Evolutionary conservation across 2,888 invertebrate species (phyloP), one percentile per base, ranked within the genome.

Genomic region (Caenorhabditis parvicauda): DNA sequence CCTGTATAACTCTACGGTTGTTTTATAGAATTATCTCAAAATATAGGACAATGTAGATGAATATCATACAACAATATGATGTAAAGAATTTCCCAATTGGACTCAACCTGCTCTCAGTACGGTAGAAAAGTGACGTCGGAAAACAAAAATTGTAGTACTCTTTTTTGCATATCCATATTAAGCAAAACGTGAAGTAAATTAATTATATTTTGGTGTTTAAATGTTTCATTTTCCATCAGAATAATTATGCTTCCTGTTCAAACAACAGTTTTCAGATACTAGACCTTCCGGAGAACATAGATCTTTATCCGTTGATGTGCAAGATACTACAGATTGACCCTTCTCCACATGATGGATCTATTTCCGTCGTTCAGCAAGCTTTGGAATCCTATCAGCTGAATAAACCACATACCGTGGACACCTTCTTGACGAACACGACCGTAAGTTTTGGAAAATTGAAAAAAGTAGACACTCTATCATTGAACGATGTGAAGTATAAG

Each of bases 261-360:
- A n/a, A n/a, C n/a, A n/a, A n/a, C n/a, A 45, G 17, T 17, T 65
- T 72, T 39, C 59, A 53, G 41, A 71, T 79, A 9, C 64, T 75
- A 14, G 67, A 84, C 3, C 86, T 87, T 0, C 87, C 89, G 64
- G 82, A 86, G 52, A 87, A 85, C 45, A 85, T 89, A 17, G 88
- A 89, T 82, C 81, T 89, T 42, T 88, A 86, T 76, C 86, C 86
- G 29, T 81, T 89, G 21, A 86, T 88, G 73, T 86, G 87, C 72
- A 82, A 86, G 63, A 83, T 88, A 42, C 81, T 88, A 4, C 83
- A 86, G 29, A 74, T 88, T 19, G 71, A 82, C 3, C 83, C 86
- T 0, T 81, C 83, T 1, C 77, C 83, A 14, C 82, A 82, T 59
- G 82, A 83, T 47, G 83, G 83, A 17, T 62, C 72, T 6, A 51